Evolutionary conservation across 2,113 vertebrate genomes (phyloP).

Genomic region (Varanus komodoensis): DNA sequence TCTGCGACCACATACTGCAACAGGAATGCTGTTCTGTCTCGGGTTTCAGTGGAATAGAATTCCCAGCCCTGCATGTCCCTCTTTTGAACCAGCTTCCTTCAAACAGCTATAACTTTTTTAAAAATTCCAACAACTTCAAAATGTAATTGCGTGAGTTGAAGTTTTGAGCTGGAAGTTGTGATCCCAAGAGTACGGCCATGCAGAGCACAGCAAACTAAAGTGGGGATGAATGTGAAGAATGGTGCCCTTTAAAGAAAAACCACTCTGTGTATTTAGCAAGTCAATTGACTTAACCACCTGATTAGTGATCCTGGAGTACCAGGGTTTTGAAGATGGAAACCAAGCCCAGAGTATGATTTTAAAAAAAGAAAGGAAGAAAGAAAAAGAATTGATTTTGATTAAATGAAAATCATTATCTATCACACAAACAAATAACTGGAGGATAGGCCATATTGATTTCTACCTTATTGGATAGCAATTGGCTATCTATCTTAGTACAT

Average conservation of each 20-base stretch:
- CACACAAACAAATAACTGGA: conserved; percentile 34
- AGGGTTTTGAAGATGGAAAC: conserved; percentile 19
- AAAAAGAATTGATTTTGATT: conserved; percentile 55
- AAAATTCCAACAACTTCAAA: conserved; percentile 31
- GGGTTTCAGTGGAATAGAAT: too few relatives aligned
- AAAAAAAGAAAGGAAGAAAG: conserved; percentile 18
- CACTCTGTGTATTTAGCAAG: conserved; percentile 20
- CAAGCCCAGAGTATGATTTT: conserved; percentile 13
- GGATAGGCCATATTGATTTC: conserved; percentile 47
- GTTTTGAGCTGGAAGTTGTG: conserved; percentile 6
- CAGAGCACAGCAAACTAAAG: background rate
- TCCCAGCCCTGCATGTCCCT: too few relatives aligned
- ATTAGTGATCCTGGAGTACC: conserved; percentile 14
- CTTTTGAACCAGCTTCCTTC: background rate
- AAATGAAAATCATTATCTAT: conserved; percentile 48
- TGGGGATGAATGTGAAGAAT: background rate
- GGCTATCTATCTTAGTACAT: background rate
- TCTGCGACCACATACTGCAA: too few relatives aligned
- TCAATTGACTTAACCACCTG: conserved; percentile 44
- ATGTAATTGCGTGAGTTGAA: conserved; percentile 13
- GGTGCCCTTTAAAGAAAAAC: conserved; percentile 26
- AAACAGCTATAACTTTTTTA: conserved; percentile 2
- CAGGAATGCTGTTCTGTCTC: too few relatives aligned
- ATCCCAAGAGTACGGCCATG: conserved; percentile 21
- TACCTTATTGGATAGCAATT: conserved; percentile 25